Evolutionary conservation across 2,113 vertebrate species (phyloP).

Genomic region (Rhagologus leucostigma): DNA sequence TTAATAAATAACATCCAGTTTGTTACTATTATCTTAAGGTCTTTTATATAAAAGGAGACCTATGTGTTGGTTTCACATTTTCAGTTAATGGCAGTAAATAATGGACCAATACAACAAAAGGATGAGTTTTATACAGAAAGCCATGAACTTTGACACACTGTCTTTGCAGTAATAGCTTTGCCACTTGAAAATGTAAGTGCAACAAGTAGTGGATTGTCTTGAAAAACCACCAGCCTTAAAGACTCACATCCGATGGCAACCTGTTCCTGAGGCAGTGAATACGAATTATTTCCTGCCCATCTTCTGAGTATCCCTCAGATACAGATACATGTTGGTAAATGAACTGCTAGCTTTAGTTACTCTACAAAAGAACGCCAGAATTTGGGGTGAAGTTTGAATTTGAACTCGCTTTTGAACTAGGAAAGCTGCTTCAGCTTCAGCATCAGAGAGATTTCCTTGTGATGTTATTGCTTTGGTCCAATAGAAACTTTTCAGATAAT

Average conservation of each 20-base stretch:
- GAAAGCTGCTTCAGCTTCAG: conserved; percentile 4
- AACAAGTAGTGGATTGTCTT: conserved; percentile 76
- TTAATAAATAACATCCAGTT: conserved; percentile 89
- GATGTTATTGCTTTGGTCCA: conserved; percentile 48
- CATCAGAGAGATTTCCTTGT: not conserved
- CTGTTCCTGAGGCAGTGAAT: conserved; percentile 13
- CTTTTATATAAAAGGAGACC: conserved; percentile 71
- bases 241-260: conserved; percentile 44
- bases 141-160: conserved; percentile 67
- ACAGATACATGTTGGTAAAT: not conserved
- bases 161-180: conserved; percentile 62
- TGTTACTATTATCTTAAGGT: conserved; percentile 80
- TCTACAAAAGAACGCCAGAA: not conserved
- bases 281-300: not conserved
- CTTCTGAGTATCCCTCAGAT: not conserved
- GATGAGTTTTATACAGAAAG: conserved; percentile 60
- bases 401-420: not conserved
- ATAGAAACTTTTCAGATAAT: not conserved
- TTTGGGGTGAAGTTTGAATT: not conserved
- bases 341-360: not conserved
- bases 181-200: conserved; percentile 65
- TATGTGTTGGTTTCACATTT: conserved; percentile 70
- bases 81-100: conserved; percentile 71
- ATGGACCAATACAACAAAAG: conserved; percentile 64
- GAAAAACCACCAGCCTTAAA: conserved; percentile 58